Evolutionary conservation across 2,797 vertebrate genomes (phyloP).

Genomic region (Lepilemur ruficaudatus): DNA sequence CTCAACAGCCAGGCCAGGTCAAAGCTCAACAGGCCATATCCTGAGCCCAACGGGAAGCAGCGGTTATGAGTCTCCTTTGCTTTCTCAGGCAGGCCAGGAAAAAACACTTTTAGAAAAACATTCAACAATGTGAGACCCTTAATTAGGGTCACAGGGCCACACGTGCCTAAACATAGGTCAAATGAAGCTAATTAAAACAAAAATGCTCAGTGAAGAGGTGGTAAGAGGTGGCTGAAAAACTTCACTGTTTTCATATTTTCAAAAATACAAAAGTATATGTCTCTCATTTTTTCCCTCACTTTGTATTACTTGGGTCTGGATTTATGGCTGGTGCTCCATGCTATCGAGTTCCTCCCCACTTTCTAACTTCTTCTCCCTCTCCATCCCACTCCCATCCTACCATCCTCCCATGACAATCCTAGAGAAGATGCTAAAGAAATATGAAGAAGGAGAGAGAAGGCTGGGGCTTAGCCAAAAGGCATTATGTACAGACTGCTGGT

Average conservation of each 20-base stretch:
- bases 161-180: neutral
- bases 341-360: neutral
- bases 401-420: neutral
- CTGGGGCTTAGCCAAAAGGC: no score
- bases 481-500: rapidly evolving
- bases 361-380: neutral
- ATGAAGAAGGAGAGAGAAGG: neutral
- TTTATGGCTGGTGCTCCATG: rapidly evolving
- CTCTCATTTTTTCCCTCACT: neutral
- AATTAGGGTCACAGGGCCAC: neutral
- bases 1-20: neutral
- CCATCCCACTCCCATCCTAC: neutral
- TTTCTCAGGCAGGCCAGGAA: neutral
- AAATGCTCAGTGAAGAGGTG: neutral
- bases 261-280: neutral
- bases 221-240: neutral
- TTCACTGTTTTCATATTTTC: neutral
- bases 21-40: neutral
- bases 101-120: neutral
- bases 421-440: neutral
- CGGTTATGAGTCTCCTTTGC: neutral
- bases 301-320: neutral
- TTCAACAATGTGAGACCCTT: neutral
- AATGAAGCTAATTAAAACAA: neutral
- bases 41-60: neutral